Base-by-base conservation (phyloP, 2,888 invertebrate species). In the Agrotis clavis region DNA sequence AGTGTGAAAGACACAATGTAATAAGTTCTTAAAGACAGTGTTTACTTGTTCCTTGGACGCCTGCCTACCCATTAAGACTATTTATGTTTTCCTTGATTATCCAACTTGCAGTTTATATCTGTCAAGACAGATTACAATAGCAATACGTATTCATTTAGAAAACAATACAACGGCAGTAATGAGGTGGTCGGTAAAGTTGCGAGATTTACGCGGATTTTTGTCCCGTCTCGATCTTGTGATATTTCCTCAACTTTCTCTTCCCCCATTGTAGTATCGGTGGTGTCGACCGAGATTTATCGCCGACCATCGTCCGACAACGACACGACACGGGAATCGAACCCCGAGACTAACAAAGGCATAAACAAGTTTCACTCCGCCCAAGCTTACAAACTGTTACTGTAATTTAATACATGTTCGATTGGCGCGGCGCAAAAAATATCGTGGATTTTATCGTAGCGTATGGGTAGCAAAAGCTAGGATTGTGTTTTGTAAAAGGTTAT, bases 171-270 rank as follows among this genome's bases (percentile, higher is more conserved):
- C 56, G 48, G 21, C 64, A 71, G 77, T 85, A 85, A 87, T 87
- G 78, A 86, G 79, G 54, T 62, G 60, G 73, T 71, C 65, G 65
- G 75, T 80, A 82, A 79, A 79, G 72, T 77, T 66, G 62, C 72
- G 75, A 85, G 84, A 86, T 88, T 88, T 88, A 89, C 86, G 85
- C 79, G 85, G 79, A 86, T 90, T 91, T 92, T 92, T 92, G 90
- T 87, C 84, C 82, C 89, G 89, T 89, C 84, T 84, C 68, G 86
- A 86, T 87, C 87, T 83, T 87, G 81, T 86, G 89, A 92, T 90
- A 94, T 92, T 92, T 92, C 92, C 91, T 90, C 85, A 88, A 94
- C 95, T 95, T 95, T 95, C 95, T 94, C 95, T 91, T 91, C 91
- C 82, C 63, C 92, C 94, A 94, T 95, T 95, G 95, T 94, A 89